Evolutionary conservation across 37 sponge, comb jelly and placozoan genomes (phyloP).

Genomic region (Amphimedon queenslandica): DNA sequence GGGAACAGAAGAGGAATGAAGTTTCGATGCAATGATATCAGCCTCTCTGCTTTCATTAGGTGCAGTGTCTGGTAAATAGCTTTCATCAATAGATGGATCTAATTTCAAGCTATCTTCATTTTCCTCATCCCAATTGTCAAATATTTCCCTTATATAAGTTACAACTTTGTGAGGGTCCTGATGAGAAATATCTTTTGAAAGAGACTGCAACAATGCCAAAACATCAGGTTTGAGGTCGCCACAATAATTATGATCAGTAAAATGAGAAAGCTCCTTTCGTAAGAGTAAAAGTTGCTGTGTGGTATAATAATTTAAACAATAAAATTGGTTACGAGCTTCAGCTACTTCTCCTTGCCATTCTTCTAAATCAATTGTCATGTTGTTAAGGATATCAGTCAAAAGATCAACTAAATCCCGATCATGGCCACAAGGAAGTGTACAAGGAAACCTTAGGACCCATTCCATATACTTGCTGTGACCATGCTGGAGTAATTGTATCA

Average conservation of each 20-base stretch:
- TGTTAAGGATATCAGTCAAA: constrained; percentile 10
- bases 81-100: background rate
- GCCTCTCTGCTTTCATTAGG: background rate
- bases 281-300: constrained; percentile 48
- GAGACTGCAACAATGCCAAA: constrained; percentile 24
- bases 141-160: background rate
- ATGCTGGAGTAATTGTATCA: constrained; percentile 18
- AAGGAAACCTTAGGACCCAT: constrained; percentile 22
- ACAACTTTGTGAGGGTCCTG: background rate
- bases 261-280: constrained; percentile 29
- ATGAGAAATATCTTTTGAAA: constrained; percentile 20
- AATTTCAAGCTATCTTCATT: background rate
- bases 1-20: background rate
- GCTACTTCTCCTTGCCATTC: constrained; percentile 28
- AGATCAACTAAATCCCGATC: constrained; percentile 12
- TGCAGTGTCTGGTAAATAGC: background rate
- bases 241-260: background rate
- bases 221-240: constrained; percentile 15
- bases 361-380: constrained; percentile 38
- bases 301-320: constrained; percentile 67
- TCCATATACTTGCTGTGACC: constrained; percentile 42
- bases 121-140: too few relatives aligned
- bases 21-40: background rate
- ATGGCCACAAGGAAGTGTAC: constrained; percentile 1
- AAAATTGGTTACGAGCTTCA: constrained; percentile 14